A percentile compares a stretch with the other conserved stretches of the same genome.
phyloP scores from a whole-genome alignment of 37 sponge, comb jelly and placozoan genomes.

The Bolinopsis microptera region DNA sequence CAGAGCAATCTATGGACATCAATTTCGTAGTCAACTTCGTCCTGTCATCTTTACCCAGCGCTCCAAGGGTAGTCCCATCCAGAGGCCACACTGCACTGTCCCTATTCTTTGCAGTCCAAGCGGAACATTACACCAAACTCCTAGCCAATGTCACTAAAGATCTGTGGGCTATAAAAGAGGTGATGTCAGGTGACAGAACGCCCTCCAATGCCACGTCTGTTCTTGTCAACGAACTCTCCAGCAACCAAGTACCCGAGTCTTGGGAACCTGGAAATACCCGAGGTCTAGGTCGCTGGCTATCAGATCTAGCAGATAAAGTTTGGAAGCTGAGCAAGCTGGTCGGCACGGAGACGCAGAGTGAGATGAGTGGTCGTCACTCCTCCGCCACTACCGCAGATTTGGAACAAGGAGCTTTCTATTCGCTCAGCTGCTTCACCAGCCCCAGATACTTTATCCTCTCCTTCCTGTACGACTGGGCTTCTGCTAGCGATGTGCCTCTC shows the following conservation, averaged over 20 bases:
- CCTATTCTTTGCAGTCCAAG: neutral
- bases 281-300: constrained; percentile 44
- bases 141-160: neutral
- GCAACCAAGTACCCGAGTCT: neutral
- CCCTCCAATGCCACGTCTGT: neutral
- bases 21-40: neutral
- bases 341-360: constrained; percentile 9
- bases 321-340: constrained; percentile 30
- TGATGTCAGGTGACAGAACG: neutral
- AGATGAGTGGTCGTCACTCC: constrained; percentile 16
- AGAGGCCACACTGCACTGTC: constrained; percentile 45
- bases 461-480: constrained; percentile 57
- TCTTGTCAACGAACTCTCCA: neutral
- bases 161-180: neutral
- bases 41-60: constrained; percentile 23
- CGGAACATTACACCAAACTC: constrained; percentile 41
- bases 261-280: neutral
- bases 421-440: neutral
- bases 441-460: constrained; percentile 38
- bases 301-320: constrained; percentile 19
- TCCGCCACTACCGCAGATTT: neutral
- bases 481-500: neutral
- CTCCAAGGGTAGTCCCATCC: neutral
- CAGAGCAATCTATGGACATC: constrained; percentile 8
- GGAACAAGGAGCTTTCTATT: neutral